These are phyloP conservation scores for Patiria pectinifera DNA, from an alignment of 53 echinoderm and acorn worm genomes.

Conservation along the genomic window DNA sequence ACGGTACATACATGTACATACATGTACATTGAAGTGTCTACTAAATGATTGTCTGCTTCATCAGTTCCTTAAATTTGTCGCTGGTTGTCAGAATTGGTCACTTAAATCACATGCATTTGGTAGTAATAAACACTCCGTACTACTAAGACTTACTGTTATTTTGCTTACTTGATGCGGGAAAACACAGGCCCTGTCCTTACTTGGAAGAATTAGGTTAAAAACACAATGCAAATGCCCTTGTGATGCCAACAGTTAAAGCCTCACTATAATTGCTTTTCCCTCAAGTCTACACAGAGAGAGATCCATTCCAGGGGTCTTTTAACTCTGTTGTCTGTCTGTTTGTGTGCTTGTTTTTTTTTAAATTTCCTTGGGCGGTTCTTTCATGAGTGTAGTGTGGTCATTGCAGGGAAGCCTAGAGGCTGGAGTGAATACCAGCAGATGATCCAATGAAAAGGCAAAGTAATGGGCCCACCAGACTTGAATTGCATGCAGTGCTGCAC, in stretches of 20 bases:
- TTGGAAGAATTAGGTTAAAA: not conserved
- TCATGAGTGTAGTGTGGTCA: not conserved
- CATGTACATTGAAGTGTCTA: too few relatives aligned
- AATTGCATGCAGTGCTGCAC: slow-evolving; percentile 32
- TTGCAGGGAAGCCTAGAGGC: not conserved
- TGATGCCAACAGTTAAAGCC: not conserved
- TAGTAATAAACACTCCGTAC: too few relatives aligned
- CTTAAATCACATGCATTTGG: too few relatives aligned
- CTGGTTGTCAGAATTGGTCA: too few relatives aligned
- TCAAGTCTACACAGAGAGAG: not conserved
- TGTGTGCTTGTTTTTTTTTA: not conserved
- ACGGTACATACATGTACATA: too few relatives aligned
- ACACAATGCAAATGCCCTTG: not conserved
- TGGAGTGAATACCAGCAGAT: not conserved
- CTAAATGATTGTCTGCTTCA: too few relatives aligned
- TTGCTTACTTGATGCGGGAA: too few relatives aligned
- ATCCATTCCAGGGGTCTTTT: not conserved
- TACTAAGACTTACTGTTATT: too few relatives aligned
- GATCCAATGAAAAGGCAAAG: not conserved
- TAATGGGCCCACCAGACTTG: not conserved
- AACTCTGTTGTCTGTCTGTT: not conserved
- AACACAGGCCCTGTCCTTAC: too few relatives aligned
- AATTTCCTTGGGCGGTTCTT: not conserved
- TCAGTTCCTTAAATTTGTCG: too few relatives aligned
- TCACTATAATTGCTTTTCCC: not conserved